Evolutionary conservation across 2,113 vertebrate species (phyloP).

Genomic region (Apteryx owenii): DNA sequence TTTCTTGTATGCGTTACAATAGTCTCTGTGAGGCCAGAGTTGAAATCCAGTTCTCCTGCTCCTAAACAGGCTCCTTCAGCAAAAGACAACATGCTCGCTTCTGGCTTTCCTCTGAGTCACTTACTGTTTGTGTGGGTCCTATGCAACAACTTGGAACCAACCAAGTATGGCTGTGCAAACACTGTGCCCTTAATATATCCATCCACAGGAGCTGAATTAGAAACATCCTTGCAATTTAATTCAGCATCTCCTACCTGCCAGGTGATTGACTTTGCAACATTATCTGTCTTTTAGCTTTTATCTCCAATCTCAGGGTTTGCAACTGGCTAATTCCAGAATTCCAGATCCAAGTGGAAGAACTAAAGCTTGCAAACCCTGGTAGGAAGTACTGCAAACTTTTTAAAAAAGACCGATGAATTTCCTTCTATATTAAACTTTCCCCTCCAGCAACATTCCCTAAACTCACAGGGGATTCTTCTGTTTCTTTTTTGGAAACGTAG

Average conservation of each 20-base stretch:
- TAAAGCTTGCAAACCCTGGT: neutral
- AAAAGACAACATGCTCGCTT: rapidly evolving
- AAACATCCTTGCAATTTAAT: rapidly evolving
- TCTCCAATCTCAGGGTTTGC: neutral
- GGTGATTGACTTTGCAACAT: no score
- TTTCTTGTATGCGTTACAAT: rapidly evolving
- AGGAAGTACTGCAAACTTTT: neutral
- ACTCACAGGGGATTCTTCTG: no score
- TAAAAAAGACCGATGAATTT: neutral
- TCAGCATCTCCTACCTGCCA: neutral
- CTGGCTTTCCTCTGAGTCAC: rapidly evolving
- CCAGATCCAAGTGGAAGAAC: neutral
- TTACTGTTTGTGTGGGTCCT: rapidly evolving
- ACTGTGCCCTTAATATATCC: no score
- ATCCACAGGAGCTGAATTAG: rapidly evolving
- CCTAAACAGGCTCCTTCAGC: rapidly evolving
- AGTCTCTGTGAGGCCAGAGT: rapidly evolving
- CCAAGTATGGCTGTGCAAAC: rapidly evolving
- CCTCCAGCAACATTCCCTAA: neutral
- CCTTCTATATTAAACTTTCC: neutral
- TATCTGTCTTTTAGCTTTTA: no score
- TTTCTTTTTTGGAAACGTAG: neutral
- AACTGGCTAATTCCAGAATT: rapidly evolving
- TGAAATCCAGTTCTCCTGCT: neutral
- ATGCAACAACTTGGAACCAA: rapidly evolving